Evolutionary conservation across 2,797 vertebrate genomes (phyloP).

Genomic region (Rhodeus uyekii): DNA sequence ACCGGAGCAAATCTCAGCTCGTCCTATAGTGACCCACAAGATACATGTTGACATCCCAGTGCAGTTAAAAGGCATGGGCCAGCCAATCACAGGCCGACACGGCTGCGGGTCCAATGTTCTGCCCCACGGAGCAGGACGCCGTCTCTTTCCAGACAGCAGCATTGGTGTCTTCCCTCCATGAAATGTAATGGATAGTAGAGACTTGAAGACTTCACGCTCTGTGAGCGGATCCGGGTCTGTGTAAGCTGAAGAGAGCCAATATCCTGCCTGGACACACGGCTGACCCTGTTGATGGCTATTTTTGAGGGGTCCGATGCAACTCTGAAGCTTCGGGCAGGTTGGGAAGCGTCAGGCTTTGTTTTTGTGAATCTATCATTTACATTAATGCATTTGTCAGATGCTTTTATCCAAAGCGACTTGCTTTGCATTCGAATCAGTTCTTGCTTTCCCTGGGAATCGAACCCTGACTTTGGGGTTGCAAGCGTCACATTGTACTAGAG

Average conservation of each 20-base stretch:
- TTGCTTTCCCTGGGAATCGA: too few species aligned
- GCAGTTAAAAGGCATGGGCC: neutral
- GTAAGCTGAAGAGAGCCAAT: neutral
- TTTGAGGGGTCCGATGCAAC: slow-evolving; percentile 17
- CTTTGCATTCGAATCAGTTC: too few species aligned
- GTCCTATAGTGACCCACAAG: neutral
- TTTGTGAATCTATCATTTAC: neutral
- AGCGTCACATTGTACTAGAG: too few species aligned
- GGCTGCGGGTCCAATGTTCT: slow-evolving; percentile 24
- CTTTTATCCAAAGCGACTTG: too few species aligned
- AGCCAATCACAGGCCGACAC: slow-evolving; percentile 14
- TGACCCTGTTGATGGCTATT: slow-evolving; percentile 21
- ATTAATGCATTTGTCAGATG: too few species aligned
- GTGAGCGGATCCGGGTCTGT: neutral
- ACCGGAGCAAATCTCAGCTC: neutral
- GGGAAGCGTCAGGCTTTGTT: neutral
- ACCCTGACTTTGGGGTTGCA: too few species aligned
- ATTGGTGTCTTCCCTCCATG: slow-evolving; percentile 32
- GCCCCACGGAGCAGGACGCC: neutral
- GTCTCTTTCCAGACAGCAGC: neutral
- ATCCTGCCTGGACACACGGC: neutral
- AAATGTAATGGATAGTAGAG: slow-evolving; percentile 30
- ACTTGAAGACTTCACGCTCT: slow-evolving; percentile 14
- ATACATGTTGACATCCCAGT: neutral
- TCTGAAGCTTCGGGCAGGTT: slow-evolving; percentile 31